phyloP scores from a whole-genome alignment of 2,113 vertebrate species.

The Misgurnus mizolepis region DNA sequence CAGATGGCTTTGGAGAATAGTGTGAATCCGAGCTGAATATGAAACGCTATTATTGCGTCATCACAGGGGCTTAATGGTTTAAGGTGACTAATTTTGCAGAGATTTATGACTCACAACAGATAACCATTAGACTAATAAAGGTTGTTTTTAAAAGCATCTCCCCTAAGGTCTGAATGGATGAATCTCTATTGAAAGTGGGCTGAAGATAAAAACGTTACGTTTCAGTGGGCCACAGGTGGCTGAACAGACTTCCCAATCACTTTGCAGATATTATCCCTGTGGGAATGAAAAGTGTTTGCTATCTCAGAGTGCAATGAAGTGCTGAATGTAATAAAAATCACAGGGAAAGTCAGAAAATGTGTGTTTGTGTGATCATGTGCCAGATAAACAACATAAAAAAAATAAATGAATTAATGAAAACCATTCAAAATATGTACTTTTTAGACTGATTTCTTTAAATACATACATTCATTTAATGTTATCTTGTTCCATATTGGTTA shows the following conservation, averaged over 20 bases:
- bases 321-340: constrained; percentile 41
- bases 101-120: constrained; percentile 27
- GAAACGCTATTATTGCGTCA: constrained; percentile 11
- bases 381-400: background rate
- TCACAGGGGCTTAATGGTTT: background rate
- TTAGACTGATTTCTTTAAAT: too few relatives aligned
- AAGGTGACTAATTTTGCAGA: constrained; percentile 27
- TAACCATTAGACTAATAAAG: background rate
- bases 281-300: constrained; percentile 50
- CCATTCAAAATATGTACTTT: too few relatives aligned
- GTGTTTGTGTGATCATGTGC: background rate
- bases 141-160: constrained; percentile 23
- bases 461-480: too few relatives aligned
- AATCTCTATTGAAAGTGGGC: background rate
- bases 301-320: constrained; percentile 57
- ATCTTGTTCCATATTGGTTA: too few relatives aligned
- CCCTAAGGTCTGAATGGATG: background rate
- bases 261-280: constrained; percentile 62
- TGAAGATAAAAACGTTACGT: constrained; percentile 1
- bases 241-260: constrained; percentile 68
- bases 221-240: constrained; percentile 72
- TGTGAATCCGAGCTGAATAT: constrained; percentile 5
- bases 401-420: background rate
- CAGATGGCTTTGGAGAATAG: constrained; percentile 13
- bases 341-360: constrained; percentile 28